Evolutionary conservation across 2,888 invertebrate genomes (phyloP).

Genomic region (Ichneumoninae sp.): DNA sequence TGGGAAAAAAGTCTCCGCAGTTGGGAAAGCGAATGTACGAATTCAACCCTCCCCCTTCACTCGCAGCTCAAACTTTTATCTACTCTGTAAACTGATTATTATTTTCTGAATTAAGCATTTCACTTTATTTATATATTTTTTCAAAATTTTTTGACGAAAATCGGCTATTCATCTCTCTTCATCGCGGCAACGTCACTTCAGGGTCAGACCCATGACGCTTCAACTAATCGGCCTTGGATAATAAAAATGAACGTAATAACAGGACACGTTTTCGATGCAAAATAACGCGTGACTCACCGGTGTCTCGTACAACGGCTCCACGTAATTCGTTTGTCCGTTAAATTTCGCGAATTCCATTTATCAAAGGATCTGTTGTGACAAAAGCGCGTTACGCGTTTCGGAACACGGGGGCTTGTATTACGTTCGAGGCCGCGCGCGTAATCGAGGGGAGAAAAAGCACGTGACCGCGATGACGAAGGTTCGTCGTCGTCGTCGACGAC

Average conservation of each 20-base stretch:
- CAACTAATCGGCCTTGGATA: background rate
- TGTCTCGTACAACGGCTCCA: background rate
- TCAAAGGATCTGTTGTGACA: background rate
- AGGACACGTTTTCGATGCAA: background rate
- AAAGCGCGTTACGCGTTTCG: background rate
- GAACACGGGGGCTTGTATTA: background rate
- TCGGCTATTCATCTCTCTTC: no score
- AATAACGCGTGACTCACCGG: background rate
- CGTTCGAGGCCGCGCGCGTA: conserved; percentile 14
- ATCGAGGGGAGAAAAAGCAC: conserved; percentile 19
- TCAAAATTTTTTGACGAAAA: no score
- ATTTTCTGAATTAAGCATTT: no score
- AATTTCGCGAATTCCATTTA: conserved; percentile 4
- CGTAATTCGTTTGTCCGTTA: background rate
- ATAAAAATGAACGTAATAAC: background rate
- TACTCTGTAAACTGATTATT: no score
- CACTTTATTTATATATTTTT: no score
- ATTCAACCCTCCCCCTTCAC: no score
- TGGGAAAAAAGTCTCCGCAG: no score
- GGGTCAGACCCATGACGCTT: background rate
- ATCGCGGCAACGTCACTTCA: background rate
- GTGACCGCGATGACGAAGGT: conserved; percentile 36
- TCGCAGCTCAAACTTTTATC: no score
- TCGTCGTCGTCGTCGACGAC: conserved; percentile 13
- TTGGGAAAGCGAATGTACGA: no score